Evolutionary conservation across 2,797 vertebrate species (phyloP).

Genomic region (Pampus argenteus): DNA sequence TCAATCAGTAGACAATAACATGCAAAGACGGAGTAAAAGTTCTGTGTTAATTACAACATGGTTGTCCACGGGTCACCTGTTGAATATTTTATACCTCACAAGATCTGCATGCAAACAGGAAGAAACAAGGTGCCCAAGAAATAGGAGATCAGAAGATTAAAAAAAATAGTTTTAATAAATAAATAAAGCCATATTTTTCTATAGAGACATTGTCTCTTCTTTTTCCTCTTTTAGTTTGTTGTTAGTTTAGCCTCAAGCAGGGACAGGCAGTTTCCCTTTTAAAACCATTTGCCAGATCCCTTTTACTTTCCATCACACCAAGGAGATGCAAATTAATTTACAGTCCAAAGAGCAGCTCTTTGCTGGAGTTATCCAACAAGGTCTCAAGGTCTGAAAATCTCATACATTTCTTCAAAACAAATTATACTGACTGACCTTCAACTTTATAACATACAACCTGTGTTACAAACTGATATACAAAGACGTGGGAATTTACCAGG

Average conservation of each 20-base stretch:
- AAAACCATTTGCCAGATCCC: background rate
- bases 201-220: no score
- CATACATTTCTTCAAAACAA: slow-evolving; percentile 38
- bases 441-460: background rate
- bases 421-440: slow-evolving; percentile 3
- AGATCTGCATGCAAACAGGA: background rate
- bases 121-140: background rate
- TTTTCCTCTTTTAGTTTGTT: background rate
- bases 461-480: background rate
- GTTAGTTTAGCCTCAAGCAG: background rate
- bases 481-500: no score
- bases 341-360: background rate
- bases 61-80: background rate
- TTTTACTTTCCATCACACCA: background rate
- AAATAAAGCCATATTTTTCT: background rate
- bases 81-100: background rate
- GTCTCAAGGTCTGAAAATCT: slow-evolving; percentile 6
- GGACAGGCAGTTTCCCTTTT: background rate
- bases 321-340: no score
- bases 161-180: background rate
- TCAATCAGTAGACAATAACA: slow-evolving; percentile 28
- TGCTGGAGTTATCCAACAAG: background rate
- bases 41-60: background rate
- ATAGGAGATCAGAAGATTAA: no score
- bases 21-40: slow-evolving; percentile 2